A percentile compares a stretch with the other conserved stretches of the same genome.
These are phyloP conservation scores for Hydractinia echinata DNA, from an alignment of 30 jellyfish, hydroid and myxozoan genomes.

Conservation along the genomic window DNA sequence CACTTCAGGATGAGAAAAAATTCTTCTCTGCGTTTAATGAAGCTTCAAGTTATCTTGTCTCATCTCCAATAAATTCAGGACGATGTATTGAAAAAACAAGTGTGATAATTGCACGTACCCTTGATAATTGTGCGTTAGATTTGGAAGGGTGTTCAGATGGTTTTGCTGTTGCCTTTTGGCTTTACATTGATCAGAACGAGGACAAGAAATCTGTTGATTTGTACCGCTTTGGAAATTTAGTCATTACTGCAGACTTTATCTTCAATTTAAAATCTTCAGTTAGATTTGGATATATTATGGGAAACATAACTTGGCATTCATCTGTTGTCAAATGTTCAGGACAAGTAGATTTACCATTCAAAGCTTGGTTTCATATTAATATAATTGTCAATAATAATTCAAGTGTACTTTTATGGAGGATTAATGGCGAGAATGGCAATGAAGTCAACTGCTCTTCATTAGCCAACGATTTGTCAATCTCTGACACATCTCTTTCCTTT, in stretches of 20 bases:
- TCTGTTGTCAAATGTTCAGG: neutral
- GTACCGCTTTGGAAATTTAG: neutral
- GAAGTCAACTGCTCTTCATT: neutral
- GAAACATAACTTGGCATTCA: neutral
- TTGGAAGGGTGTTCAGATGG: neutral
- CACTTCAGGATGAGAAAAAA: neutral
- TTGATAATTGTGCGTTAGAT: conserved; percentile 5
- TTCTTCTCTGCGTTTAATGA: neutral
- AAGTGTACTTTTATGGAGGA: neutral
- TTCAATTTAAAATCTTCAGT: neutral
- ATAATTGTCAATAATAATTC: neutral
- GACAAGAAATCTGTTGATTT: neutral
- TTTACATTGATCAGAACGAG: neutral
- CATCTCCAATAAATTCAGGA: conserved; percentile 17
- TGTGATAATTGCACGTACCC: neutral
- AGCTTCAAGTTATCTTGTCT: neutral
- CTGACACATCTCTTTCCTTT: neutral
- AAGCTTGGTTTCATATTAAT: neutral
- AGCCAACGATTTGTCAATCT: neutral
- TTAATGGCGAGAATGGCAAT: neutral
- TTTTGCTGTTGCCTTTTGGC: neutral
- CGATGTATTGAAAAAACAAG: neutral
- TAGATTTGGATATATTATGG: neutral
- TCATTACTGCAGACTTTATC: conserved; percentile 1
- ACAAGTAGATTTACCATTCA: neutral